Base-by-base conservation (phyloP, 2,888 invertebrate species). In the Ormyrus labotus region DNA sequence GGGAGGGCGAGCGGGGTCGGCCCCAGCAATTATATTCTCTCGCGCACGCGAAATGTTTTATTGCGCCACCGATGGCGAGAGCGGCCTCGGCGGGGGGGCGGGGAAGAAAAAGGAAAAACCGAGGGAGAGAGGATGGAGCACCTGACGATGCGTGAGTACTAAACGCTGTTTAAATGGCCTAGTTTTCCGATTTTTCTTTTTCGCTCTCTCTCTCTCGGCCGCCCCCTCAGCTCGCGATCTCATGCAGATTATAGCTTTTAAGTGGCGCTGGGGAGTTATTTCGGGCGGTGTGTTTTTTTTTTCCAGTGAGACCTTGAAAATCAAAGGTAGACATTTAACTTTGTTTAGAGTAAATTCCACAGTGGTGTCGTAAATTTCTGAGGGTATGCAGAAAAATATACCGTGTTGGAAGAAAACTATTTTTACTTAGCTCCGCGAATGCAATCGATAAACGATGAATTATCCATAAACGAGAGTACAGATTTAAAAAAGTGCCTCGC, bases 21-120 rank as follows among this genome's bases (percentile, higher is more conserved):
- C 89, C 89, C 89, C 89, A 87, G 88, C 89, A 89, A 89, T 89
- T 89, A 89, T 88, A 88, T 87, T 87, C 87, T 88, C 76, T 63
- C 78, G 81, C 88, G 88, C 88, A 87, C 88, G 88, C 88, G 88
- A 89, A 89, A 89, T 89, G 89, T 89, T 89, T 89, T 89, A 89
- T 89, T 88, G 87, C 88, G 86, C 84, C 83, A 61, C 10, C 61
- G 61, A 55, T 65, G 19, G 48, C 1, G n/a, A 9, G 55, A 61
- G 48, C 57, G 55, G 50, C 34, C 34, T n/a, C 45, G 34, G 6
- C 13, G 53, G 63, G 53, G 53, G 19, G 57, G 11, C 48, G 45
- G 10, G 19, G 13, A 48, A 63, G 48, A 60, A 11, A 55, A 6
- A 34, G 63, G 57, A 19, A 19, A 19, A 50, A 69, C 55, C 55